Percentiles rank a stretch among this genome's conserved stretches.
Evolutionary conservation across 2,113 vertebrate genomes (phyloP).

Genomic region (Odobenus rosmarus): DNA sequence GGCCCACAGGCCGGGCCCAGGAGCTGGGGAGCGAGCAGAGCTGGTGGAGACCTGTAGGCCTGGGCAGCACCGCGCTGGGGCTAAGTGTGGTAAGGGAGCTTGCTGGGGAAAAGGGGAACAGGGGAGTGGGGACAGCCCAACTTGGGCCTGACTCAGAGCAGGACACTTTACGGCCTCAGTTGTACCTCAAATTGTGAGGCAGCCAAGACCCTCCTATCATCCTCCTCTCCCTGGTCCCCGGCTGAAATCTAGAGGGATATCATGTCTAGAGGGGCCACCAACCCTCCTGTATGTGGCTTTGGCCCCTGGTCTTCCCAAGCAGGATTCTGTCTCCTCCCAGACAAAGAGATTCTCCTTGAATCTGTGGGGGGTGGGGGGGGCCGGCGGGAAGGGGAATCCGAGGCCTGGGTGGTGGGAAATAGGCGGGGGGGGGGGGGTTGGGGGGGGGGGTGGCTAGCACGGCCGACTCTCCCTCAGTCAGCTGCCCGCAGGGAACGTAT

Average conservation of each 20-base stretch:
- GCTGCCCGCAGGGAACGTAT: slow-evolving; percentile 96
- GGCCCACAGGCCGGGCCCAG: slow-evolving; percentile 91
- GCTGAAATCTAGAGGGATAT: background rate
- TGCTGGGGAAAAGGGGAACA: background rate
- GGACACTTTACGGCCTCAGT: background rate
- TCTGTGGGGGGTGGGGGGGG: slow-evolving; percentile 6
- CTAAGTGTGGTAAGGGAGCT: slow-evolving; percentile 95
- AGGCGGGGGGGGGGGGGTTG: slow-evolving; percentile 38
- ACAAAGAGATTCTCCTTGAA: slow-evolving; percentile 42
- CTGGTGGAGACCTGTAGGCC: slow-evolving; percentile 89
- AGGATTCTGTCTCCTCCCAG: slow-evolving; percentile 11
- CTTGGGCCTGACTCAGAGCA: background rate
- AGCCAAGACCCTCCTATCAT: background rate
- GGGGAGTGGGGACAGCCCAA: background rate
- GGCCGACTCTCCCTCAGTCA: slow-evolving; percentile 93
- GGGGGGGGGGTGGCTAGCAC: slow-evolving; percentile 76
- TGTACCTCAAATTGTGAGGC: background rate
- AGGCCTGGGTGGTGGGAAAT: slow-evolving; percentile 62
- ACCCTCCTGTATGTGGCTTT: background rate
- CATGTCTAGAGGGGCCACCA: background rate
- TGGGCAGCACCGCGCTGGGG: slow-evolving; percentile 91
- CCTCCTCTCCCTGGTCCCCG: background rate
- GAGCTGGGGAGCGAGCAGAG: slow-evolving; percentile 79
- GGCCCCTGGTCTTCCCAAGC: background rate
- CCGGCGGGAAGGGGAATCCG: slow-evolving; percentile 43